Base-by-base conservation (phyloP, 2,797 vertebrate genomes). In the Gymnocypris eckloni region DNA sequence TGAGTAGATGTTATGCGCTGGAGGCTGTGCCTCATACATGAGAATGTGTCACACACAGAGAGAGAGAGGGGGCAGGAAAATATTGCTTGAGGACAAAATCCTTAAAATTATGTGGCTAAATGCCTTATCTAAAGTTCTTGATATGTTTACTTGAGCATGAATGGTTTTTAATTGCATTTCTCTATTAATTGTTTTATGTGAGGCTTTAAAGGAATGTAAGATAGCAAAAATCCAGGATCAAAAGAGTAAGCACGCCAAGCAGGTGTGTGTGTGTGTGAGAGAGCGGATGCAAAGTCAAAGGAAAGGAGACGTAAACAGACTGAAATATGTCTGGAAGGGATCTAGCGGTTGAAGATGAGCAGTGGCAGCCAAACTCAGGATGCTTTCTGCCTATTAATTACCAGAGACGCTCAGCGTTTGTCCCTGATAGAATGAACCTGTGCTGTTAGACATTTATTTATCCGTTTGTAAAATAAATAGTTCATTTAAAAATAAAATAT, bases 321-420 rank as follows among this genome's bases (percentile, higher is more conserved):
- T 71, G 75, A 86, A 84, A 88, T 83, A 84, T 88, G 83, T 84
- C 76, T 73, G 86, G 86, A 88, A 88, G 83, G 81, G 83, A 88
- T 88, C 84, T 82, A 83, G 79, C 78, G 79, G 37, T 86, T 86
- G 67, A 70, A 86, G 89, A 88, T 83, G 81, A 87, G 85, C 86
- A 7, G 28, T 28, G 82, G 79, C 83, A 76, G 83, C 86, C 83
- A 88, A 82, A 84, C 75, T 66, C 81, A 37, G 41, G 83, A 84
- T 86, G 89, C 87, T 76, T 41, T 71, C 84, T 79, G 89, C 81
- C 78, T 88, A 81, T 87, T 89, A 90, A 90, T 88, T 82, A 88
- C 87, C 79, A 33, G 22, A 50, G 50, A 28, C 22, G 52, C 37
- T 84, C 45, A 48, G 82, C 1, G n/a, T 25, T 20, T 12, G 45